Evolutionary conservation across 2,888 invertebrate species (phyloP), one percentile per base, ranked within the genome.

Genomic region (Drosophila tripunctata): DNA sequence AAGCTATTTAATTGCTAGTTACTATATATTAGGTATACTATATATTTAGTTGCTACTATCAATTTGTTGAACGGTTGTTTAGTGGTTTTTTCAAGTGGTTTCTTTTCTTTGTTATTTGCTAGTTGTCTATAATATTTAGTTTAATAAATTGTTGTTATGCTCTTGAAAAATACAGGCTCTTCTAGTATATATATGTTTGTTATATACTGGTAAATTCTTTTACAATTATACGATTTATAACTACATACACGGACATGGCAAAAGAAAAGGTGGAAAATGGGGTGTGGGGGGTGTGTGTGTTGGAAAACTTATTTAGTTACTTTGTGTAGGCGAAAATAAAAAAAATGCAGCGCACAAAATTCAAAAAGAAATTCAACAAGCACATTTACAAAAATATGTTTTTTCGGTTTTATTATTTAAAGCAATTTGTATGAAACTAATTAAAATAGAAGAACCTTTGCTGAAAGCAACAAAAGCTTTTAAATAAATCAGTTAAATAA

Each of bases 1-100:
- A 81, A 40, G 8, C 68, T 82, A 79, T 72, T 82, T 79, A 85
- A 72, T 72, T 63, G n/a, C 86, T 80, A 80, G 57, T 72, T 83
- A 58, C 50, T 58, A 22, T 22, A n/a, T n/a, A n/a, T n/a, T n/a
- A n/a, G n/a, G n/a, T n/a, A n/a, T 22, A 27, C 71, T 40, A 54
- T 71, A 64, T 81, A 66, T 76, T 79, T 67, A 76, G 76, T 76
- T 64, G 64, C 72, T 78, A 68, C 47, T 69, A 58, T 58, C 63
- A 72, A 67, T 66, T 64, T 67, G 72, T 64, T 77, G 80, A 70
- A 79, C 82, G 79, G 66, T 68, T 71, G 33, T 27, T 54, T 47
- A 58, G 68, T 50, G 64, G 41, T 47, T 63, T 31, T 19, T 48
- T 52, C 47, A 6, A 41, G 33, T 30, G 41, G 44, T 27, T 44